These are phyloP conservation scores for Caenorhabditis virilis DNA, from an alignment of 2,888 invertebrate species.

Conservation along the genomic window DNA sequence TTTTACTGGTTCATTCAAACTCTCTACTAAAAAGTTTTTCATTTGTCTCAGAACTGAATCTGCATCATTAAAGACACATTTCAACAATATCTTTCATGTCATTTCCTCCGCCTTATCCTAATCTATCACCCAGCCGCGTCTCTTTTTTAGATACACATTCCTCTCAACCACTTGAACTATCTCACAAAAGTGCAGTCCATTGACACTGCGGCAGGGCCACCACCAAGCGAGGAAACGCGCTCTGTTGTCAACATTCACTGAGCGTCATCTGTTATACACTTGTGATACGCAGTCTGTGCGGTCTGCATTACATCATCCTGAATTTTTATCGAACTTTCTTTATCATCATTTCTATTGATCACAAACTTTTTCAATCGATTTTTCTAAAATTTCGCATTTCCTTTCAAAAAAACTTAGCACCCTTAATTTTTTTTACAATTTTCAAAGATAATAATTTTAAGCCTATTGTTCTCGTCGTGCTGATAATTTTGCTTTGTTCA, in stretches of 20 bases:
- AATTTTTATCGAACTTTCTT: not conserved
- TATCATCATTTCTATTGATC: no score
- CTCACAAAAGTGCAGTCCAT: not conserved
- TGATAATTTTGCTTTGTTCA: no score
- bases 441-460: no score
- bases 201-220: not conserved
- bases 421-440: no score
- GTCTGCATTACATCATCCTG: not conserved
- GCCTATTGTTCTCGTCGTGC: no score
- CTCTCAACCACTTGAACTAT: not conserved
- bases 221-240: constrained; percentile 5
- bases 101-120: not conserved
- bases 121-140: constrained; percentile 1
- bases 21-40: no score
- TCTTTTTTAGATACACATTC: constrained; percentile 2
- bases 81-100: no score
- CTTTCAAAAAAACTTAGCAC: constrained; percentile 2
- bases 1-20: no score
- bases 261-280: constrained; percentile 12
- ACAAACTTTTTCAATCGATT: no score
- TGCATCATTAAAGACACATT: no score
- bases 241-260: constrained; percentile 9
- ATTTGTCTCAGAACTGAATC: no score
- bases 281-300: constrained; percentile 17
- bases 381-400: constrained; percentile 1